Base-by-base conservation (phyloP, 1,140 invertebrate genomes). In the Magallana gigas region DNA sequence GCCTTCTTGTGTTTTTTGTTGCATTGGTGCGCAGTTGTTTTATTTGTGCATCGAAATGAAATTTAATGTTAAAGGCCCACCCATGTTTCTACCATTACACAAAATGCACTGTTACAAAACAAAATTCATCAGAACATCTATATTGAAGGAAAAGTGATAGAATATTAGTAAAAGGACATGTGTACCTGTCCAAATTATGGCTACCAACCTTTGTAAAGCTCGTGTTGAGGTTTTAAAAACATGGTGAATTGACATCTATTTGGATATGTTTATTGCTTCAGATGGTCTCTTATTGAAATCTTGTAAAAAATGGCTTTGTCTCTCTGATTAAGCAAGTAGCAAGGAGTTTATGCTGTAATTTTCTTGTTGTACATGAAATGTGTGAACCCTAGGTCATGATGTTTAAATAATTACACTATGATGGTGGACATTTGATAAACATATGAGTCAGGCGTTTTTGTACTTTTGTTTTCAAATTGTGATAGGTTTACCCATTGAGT, bases 31-130 rank as follows among this genome's bases (percentile, higher is more conserved):
- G 36, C 36, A 48, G 36, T 48, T 48, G 36, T 48, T 48, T 48
- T 48, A 48, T 48, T 48, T 48, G 36, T 48, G 36, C 36, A 48
- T 48, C 36, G 36, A 48, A 48, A 48, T 48, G 36, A 48, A 48
- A 48, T 48, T 48, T 48, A 48, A 48, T 48, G 36, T 48, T 48
- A 48, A 48, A 2, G 68, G 68, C 68, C 68, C 68, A 76, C 68
- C 68, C 68, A 29, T 29, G 23, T 76, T 36, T 12, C 60, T 62
- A 62, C 14, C 23, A 23, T 76, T 36, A 12, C 68, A 23, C 23
- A 36, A 76, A 36, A 76, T 76, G 68, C 23, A 76, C 68, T 71
- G 68, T 76, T 76, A 76, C 68, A 76, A 76, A 48, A 76, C 68
- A 36, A 76, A 3, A 36, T 29, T 76, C 68, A 76, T 29, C 36